Conservation (phyloP, 2,888 invertebrate species). For the Mesopsocus fuscifrons region DNA sequence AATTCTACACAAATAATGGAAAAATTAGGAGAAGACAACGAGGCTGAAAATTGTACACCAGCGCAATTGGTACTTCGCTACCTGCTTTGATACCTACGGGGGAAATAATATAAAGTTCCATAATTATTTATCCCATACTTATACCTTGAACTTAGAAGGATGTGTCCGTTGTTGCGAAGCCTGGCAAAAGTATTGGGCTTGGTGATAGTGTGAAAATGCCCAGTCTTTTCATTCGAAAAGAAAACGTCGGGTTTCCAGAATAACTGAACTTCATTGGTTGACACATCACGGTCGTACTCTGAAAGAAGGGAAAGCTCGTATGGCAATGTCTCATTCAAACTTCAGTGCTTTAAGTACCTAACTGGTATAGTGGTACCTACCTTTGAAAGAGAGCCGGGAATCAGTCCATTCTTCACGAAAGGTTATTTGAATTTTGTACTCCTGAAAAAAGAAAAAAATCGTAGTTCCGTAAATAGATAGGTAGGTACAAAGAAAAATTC, state of each 20-base stretch:
- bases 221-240: conserved; percentile 2
- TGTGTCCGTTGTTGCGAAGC: background rate
- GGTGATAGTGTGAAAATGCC: conserved; percentile 5
- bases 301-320: too few species aligned
- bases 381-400: conserved; percentile 2
- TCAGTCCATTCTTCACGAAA: conserved; percentile 4
- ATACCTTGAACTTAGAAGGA: background rate
- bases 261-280: background rate
- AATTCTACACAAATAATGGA: background rate
- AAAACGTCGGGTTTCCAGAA: conserved; percentile 4
- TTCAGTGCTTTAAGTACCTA: background rate
- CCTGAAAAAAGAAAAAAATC: conserved; percentile 5
- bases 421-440: conserved; percentile 1
- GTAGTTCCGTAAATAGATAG: too few species aligned
- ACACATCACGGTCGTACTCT: background rate
- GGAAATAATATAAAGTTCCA: background rate
- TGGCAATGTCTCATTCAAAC: background rate
- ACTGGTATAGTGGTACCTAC: background rate
- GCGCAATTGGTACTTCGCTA: too few species aligned
- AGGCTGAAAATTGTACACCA: background rate
- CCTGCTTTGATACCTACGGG: too few species aligned
- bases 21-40: background rate
- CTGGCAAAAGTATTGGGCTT: background rate
- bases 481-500: background rate
- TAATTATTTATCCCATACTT: background rate